Evolutionary conservation across 1,140 invertebrate species (phyloP).

Genomic region (Grapholita molesta): DNA sequence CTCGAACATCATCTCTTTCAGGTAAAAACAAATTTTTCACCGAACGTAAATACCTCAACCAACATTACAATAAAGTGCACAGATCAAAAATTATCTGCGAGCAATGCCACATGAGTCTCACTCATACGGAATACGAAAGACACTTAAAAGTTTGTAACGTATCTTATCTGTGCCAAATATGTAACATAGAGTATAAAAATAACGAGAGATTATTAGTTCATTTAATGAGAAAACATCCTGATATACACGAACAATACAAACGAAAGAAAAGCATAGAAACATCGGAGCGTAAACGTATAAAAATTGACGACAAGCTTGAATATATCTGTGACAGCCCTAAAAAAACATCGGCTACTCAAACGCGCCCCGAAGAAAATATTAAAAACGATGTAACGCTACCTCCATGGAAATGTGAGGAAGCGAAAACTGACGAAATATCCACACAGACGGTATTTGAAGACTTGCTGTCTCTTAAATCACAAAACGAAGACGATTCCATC

Average conservation of each 20-base stretch:
- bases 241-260: conserved; percentile 54
- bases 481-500: conserved; percentile 59
- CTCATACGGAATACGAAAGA: conserved; percentile 25
- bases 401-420: conserved; percentile 36
- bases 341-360: conserved; percentile 55
- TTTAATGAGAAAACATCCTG: conserved; percentile 52
- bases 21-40: conserved; percentile 41
- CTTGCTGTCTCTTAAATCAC: conserved; percentile 48
- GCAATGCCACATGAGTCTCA: conserved; percentile 35
- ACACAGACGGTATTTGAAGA: conserved; percentile 67
- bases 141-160: conserved; percentile 50
- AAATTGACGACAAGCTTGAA: conserved; percentile 26
- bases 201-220: conserved; percentile 54
- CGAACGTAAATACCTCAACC: conserved; percentile 54
- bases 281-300: conserved; percentile 28
- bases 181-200: conserved; percentile 41
- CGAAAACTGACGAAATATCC: conserved; percentile 56
- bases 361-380: conserved; percentile 40
- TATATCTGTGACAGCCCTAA: conserved; percentile 56
- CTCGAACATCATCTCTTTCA: background rate
- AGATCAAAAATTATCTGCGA: conserved; percentile 37
- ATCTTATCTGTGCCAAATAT: conserved; percentile 40
- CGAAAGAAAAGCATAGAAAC: conserved; percentile 33
- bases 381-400: conserved; percentile 54
- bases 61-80: conserved; percentile 60